phyloP scores from a whole-genome alignment of 2,888 invertebrate genomes.

The Smittia aterrima region DNA sequence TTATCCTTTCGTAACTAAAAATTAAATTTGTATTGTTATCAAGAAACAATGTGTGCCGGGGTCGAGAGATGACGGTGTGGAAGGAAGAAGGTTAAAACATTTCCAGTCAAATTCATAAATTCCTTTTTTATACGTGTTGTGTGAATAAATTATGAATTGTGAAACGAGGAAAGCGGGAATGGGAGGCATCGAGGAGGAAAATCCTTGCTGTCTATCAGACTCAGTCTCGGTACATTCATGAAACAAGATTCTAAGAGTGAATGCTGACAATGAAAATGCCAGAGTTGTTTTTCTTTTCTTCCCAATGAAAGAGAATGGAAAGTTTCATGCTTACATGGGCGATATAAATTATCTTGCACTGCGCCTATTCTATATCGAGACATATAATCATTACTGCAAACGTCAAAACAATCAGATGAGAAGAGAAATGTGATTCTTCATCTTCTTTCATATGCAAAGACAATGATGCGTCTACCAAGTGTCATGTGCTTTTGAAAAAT shows the following conservation, averaged over 20 bases:
- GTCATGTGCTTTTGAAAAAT: neutral
- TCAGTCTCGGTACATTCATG: neutral
- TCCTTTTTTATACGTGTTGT: constrained; percentile 37
- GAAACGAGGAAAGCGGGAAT: constrained; percentile 2
- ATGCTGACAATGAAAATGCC: neutral
- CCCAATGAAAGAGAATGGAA: neutral
- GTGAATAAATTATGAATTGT: constrained; percentile 36
- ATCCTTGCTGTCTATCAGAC: neutral
- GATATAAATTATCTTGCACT: neutral
- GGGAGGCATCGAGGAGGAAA: neutral
- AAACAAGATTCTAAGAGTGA: neutral
- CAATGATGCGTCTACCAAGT: neutral
- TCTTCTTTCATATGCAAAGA: too few relatives aligned
- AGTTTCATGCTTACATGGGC: neutral
- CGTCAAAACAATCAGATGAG: too few relatives aligned
- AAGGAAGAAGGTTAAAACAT: constrained; percentile 28
- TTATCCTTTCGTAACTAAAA: constrained; percentile 28
- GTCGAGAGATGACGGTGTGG: neutral
- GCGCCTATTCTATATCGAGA: neutral
- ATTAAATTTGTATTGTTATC: constrained; percentile 36
- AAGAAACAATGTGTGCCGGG: neutral
- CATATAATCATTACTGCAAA: too few relatives aligned
- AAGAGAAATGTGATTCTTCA: too few relatives aligned
- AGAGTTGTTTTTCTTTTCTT: neutral
- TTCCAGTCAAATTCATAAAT: constrained; percentile 37